A percentile compares a stretch with the other conserved stretches of the same genome.
phyloP scores from a whole-genome alignment of 2,797 vertebrate species.

The Clarias laeviceps region DNA sequence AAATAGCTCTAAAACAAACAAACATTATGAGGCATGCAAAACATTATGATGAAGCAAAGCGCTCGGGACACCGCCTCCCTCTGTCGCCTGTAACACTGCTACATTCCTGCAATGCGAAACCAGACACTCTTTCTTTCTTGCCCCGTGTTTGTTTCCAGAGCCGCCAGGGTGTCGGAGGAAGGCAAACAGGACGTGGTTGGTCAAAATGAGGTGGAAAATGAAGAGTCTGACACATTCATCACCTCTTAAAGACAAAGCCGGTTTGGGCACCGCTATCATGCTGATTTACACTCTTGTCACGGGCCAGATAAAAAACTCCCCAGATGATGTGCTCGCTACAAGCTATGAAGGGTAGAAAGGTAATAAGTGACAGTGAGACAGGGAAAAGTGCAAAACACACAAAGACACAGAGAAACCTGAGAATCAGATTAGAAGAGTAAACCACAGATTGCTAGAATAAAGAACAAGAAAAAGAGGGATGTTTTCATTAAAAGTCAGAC shows the following conservation, averaged over 20 bases:
- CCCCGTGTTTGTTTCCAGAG: conserved; percentile 54
- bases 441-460: not conserved
- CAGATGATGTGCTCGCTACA: conserved; percentile 16
- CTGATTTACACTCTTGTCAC: conserved; percentile 52
- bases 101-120: conserved; percentile 53
- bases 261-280: conserved; percentile 49
- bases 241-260: conserved; percentile 67
- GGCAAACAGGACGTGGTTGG: conserved; percentile 49
- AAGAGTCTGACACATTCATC: conserved; percentile 63
- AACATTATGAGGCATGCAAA: conserved; percentile 48
- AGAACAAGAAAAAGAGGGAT: conserved; percentile 1
- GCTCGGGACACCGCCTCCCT: conserved; percentile 5
- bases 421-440: conserved; percentile 9
- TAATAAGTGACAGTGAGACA: conserved; percentile 47
- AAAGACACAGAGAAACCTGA: conserved; percentile 35
- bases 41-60: conserved; percentile 10
- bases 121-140: conserved; percentile 46
- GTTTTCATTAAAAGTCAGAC: conserved; percentile 25
- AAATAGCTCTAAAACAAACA: conserved; percentile 52
- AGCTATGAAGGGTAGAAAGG: conserved; percentile 10
- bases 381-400: conserved; percentile 30
- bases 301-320: conserved; percentile 45
- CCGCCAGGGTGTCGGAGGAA: conserved; percentile 43
- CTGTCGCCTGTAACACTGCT: conserved; percentile 19
- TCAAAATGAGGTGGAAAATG: conserved; percentile 53